phyloP scores from a whole-genome alignment of 2,113 vertebrate genomes.

The Calyptommatus sinebrachiatus region DNA sequence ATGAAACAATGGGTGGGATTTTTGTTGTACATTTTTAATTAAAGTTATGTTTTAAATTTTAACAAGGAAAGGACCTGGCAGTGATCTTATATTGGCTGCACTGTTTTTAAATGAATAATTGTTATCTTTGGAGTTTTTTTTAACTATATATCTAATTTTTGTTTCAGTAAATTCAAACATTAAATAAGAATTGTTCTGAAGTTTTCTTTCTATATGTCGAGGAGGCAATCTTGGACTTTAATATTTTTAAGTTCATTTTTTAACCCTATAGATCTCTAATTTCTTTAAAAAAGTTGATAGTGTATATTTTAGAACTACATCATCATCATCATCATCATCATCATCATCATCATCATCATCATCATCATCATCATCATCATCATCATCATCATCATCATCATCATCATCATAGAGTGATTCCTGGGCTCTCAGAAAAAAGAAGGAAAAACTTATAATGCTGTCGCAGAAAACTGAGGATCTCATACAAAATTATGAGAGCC shows the following conservation, averaged over 20 bases:
- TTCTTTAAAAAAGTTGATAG: not conserved
- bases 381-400: no score
- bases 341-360: no score
- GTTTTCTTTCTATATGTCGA: constrained; percentile 8
- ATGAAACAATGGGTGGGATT: not conserved
- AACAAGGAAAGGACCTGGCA: not conserved
- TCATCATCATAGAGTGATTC: no score
- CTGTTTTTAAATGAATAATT: not conserved
- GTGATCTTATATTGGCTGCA: not conserved
- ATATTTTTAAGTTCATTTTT: not conserved
- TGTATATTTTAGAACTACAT: not conserved
- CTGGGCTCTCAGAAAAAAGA: no score
- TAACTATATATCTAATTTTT: not conserved
- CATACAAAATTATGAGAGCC: no score
- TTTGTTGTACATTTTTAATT: not conserved
- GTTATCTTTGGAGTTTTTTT: not conserved
- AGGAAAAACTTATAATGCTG: no score
- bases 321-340: no score
- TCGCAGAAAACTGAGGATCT: no score
- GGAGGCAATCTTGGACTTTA: not conserved
- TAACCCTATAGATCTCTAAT: not conserved
- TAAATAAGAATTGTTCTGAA: not conserved
- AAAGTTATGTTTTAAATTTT: constrained; percentile 1
- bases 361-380: no score
- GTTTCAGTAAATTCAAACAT: not conserved